phyloP scores from a whole-genome alignment of 2,797 vertebrate species.

The Urosaurus nigricauda region DNA sequence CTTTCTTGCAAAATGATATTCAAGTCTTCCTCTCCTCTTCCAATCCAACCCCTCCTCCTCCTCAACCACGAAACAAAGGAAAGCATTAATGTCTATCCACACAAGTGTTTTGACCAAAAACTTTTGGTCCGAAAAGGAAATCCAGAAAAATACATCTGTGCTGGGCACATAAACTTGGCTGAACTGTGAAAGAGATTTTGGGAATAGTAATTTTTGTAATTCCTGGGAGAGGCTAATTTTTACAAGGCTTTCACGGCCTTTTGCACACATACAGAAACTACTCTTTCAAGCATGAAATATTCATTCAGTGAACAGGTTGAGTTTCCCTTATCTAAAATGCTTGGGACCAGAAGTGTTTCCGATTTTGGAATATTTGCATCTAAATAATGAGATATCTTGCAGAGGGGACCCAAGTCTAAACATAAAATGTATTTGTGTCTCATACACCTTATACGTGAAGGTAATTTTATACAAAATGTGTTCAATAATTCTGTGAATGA shows the following conservation, averaged over 20 bases:
- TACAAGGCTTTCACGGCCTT: background rate
- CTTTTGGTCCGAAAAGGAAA: background rate
- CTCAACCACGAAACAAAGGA: conserved; percentile 8
- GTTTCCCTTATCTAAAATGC: too few relatives aligned
- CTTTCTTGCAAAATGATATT: conserved; percentile 63
- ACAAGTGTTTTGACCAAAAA: background rate
- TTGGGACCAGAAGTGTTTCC: too few relatives aligned
- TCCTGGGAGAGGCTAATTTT: conserved; percentile 26
- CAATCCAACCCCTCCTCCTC: background rate
- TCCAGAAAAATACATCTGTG: conserved; percentile 19
- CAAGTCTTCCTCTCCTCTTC: conserved; percentile 32
- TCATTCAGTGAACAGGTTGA: background rate
- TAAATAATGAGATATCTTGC: too few relatives aligned
- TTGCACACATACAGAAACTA: conserved; percentile 39
- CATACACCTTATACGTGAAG: too few relatives aligned
- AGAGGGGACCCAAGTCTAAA: too few relatives aligned
- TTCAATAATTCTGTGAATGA: too few relatives aligned
- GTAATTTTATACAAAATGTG: too few relatives aligned
- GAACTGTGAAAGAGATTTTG: conserved; percentile 27
- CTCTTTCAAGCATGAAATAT: conserved; percentile 23
- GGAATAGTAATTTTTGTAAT: conserved; percentile 59
- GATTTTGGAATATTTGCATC: too few relatives aligned
- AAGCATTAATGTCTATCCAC: background rate
- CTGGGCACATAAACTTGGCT: conserved; percentile 55
- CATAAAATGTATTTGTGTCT: too few relatives aligned